phyloP scores from a whole-genome alignment of 2,113 vertebrate species.

The Centropristis striata region DNA sequence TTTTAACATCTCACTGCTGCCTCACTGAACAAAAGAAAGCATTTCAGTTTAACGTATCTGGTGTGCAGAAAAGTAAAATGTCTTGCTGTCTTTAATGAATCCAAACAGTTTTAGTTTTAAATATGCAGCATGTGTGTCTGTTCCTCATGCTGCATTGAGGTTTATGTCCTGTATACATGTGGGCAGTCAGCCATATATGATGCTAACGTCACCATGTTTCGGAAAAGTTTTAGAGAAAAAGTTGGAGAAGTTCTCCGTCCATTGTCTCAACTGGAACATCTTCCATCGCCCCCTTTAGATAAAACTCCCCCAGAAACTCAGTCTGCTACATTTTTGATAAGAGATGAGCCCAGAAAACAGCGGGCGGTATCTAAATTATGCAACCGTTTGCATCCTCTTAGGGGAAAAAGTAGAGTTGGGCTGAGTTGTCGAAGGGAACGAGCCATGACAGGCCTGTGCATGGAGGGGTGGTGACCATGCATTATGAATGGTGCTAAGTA shows the following conservation, averaged over 20 bases:
- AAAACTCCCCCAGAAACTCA: constrained; percentile 74
- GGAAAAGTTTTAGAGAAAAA: constrained; percentile 57
- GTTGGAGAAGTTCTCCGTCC: constrained; percentile 61
- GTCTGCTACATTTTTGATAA: constrained; percentile 81
- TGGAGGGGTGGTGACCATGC: constrained; percentile 74
- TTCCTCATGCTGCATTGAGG: background rate
- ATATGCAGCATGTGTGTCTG: constrained; percentile 2
- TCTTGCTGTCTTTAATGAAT: background rate
- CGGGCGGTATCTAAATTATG: constrained; percentile 84
- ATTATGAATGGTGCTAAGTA: constrained; percentile 86
- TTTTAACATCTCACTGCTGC: too few species aligned
- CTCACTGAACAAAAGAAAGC: background rate
- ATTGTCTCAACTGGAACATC: constrained; percentile 74
- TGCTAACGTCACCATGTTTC: constrained; percentile 26
- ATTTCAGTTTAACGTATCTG: too few species aligned
- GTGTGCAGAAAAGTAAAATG: too few species aligned
- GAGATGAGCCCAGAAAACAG: constrained; percentile 75
- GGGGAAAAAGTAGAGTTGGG: constrained; percentile 76
- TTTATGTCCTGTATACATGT: background rate
- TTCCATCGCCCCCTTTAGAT: constrained; percentile 65
- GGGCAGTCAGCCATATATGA: background rate
- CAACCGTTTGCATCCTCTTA: constrained; percentile 79
- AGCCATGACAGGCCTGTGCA: constrained; percentile 79
- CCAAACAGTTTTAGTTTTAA: constrained; percentile 5
- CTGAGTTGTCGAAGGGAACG: constrained; percentile 82